Conservation (phyloP, 2,888 invertebrate genomes). For the Ophion ellenae region DNA sequence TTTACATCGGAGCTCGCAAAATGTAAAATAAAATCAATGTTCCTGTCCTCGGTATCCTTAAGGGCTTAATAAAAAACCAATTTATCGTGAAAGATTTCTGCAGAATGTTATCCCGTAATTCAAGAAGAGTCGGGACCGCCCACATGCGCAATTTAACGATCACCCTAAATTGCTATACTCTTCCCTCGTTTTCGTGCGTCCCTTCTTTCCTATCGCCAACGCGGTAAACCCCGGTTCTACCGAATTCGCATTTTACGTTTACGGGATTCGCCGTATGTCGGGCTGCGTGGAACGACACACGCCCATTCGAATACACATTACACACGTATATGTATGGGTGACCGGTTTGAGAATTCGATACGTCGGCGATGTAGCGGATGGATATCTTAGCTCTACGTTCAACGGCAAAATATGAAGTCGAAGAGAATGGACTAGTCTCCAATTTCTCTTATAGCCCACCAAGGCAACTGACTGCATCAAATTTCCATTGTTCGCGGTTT, state of each 20-base stretch:
- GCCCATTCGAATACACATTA: neutral
- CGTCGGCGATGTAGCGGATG: slow-evolving; percentile 34
- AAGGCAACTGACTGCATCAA: slow-evolving; percentile 49
- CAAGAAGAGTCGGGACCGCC: slow-evolving; percentile 43
- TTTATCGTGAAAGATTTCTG: slow-evolving; percentile 27
- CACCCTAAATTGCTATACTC: slow-evolving; percentile 27
- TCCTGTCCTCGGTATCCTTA: neutral
- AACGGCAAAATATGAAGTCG: slow-evolving; percentile 28
- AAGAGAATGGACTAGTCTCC: slow-evolving; percentile 51
- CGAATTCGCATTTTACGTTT: slow-evolving; percentile 49
- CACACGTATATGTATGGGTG: neutral
- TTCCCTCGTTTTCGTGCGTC: slow-evolving; percentile 14
- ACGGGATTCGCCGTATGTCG: slow-evolving; percentile 23
- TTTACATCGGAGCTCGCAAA: neutral
- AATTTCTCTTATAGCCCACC: slow-evolving; percentile 51
- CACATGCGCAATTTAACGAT: slow-evolving; percentile 38
- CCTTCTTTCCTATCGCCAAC: slow-evolving; percentile 22
- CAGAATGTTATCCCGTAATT: slow-evolving; percentile 33
- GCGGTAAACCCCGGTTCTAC: slow-evolving; percentile 48
- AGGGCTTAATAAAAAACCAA: slow-evolving; percentile 24
- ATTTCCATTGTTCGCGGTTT: slow-evolving; percentile 62
- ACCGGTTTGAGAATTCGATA: slow-evolving; percentile 63
- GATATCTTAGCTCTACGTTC: slow-evolving; percentile 42
- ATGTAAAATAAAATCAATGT: neutral
- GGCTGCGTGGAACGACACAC: slow-evolving; percentile 39